Evolutionary conservation across 1,140 invertebrate species (phyloP).

Genomic region (Drosophila subpulchrella): DNA sequence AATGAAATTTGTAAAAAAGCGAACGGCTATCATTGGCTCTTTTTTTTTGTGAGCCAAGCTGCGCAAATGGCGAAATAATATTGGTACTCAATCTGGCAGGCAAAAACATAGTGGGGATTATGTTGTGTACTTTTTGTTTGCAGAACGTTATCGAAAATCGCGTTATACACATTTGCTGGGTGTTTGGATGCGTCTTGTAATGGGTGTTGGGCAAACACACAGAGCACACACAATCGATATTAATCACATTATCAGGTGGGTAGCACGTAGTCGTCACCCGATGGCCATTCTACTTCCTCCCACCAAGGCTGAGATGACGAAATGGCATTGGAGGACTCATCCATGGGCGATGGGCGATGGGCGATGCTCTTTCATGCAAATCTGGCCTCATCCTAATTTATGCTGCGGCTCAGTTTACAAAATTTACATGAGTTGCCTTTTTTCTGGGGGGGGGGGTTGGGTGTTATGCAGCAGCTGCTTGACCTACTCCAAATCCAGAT

Average conservation of each 20-base stretch:
- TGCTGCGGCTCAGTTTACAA: constrained; percentile 75
- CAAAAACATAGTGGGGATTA: constrained; percentile 9
- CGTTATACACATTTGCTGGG: not conserved
- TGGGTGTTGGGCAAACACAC: not conserved
- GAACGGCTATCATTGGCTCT: not conserved
- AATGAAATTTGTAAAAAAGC: not conserved
- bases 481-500: constrained; percentile 59
- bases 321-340: constrained; percentile 17
- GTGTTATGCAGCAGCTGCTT: constrained; percentile 55
- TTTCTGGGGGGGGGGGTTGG: constrained; percentile 4
- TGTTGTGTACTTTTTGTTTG: constrained; percentile 1
- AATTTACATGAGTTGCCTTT: constrained; percentile 61
- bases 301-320: not conserved
- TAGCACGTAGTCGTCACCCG: constrained; percentile 21
- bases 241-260: constrained; percentile 31
- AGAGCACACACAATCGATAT: not conserved
- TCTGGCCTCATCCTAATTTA: constrained; percentile 69
- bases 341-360: constrained; percentile 19
- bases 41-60: not conserved
- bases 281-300: not conserved
- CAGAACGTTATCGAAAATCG: not conserved
- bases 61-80: not conserved
- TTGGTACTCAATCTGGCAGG: not conserved
- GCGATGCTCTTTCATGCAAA: constrained; percentile 66
- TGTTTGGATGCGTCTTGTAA: not conserved